phyloP scores from a whole-genome alignment of 2,888 invertebrate species.

The Notodonta dromedarius region DNA sequence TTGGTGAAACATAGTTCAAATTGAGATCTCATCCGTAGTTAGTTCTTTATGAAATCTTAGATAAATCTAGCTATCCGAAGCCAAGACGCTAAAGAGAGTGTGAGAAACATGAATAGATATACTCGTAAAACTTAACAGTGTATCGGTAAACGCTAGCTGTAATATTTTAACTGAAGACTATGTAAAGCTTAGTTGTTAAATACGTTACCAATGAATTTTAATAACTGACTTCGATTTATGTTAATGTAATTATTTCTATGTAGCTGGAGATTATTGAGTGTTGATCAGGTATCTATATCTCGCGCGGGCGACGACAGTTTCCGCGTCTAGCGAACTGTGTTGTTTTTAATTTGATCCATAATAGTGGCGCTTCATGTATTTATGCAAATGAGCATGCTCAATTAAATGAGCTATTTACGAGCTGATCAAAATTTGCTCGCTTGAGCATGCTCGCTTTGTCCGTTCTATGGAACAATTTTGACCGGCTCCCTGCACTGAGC shows the following conservation, averaged over 20 bases:
- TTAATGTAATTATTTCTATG: conserved; percentile 32
- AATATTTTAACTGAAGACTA: conserved; percentile 62
- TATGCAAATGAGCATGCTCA: too few species aligned
- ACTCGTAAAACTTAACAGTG: conserved; percentile 33
- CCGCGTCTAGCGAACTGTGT: conserved; percentile 20
- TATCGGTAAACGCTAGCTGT: conserved; percentile 38
- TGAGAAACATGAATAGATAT: conserved; percentile 53
- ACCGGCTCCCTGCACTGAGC: background rate
- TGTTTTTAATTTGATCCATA: conserved; percentile 43
- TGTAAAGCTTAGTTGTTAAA: conserved; percentile 72
- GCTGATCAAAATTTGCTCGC: too few species aligned
- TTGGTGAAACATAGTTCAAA: conserved; percentile 80
- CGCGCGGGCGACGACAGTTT: background rate
- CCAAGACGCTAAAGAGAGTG: conserved; percentile 77
- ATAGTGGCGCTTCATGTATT: conserved; percentile 38
- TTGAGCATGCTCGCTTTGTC: conserved; percentile 12
- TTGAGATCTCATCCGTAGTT: conserved; percentile 81
- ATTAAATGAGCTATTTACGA: too few species aligned
- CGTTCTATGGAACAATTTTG: background rate
- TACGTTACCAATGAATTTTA: conserved; percentile 82
- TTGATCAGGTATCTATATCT: conserved; percentile 23
- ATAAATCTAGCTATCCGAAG: conserved; percentile 77
- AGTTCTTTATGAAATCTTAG: conserved; percentile 77
- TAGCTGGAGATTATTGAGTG: conserved; percentile 29
- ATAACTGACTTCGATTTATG: conserved; percentile 62